Percentiles rank a stretch among this genome's conserved stretches.
phyloP scores from a whole-genome alignment of 2,797 vertebrate species.

The Xenops minutus region DNA sequence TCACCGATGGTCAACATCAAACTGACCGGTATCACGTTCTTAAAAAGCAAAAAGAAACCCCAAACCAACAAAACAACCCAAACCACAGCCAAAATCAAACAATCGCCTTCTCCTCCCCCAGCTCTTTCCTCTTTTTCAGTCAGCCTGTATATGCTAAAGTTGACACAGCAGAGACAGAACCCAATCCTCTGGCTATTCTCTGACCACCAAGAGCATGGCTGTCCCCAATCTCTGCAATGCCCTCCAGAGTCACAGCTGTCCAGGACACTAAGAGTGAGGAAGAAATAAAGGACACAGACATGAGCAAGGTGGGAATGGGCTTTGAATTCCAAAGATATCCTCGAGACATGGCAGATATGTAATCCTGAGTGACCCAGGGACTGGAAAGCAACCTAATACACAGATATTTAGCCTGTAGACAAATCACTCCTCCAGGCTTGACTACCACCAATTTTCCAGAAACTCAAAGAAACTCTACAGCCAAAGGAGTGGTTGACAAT shows the following conservation, averaged over 20 bases:
- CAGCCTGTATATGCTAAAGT: background rate
- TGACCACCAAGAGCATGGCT: background rate
- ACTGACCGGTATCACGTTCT: background rate
- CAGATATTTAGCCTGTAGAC: background rate
- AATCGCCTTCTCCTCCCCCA: fast-evolving
- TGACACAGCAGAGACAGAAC: background rate
- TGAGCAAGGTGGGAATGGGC: background rate
- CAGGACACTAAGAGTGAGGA: background rate
- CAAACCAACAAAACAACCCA: background rate
- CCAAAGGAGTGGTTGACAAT: background rate
- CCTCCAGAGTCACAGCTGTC: background rate
- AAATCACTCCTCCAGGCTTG: background rate
- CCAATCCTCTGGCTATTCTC: background rate
- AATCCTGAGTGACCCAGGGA: background rate
- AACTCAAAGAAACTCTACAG: background rate
- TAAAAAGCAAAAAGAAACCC: background rate
- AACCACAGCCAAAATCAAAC: background rate
- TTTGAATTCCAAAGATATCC: background rate
- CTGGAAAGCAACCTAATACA: background rate
- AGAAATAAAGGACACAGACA: background rate
- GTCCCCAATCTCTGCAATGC: background rate
- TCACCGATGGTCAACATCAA: background rate
- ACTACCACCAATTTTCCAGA: background rate
- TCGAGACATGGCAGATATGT: fast-evolving
- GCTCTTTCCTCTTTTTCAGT: background rate